Conservation (phyloP, 2,888 invertebrate genomes). For the Entomobrya multifasciata region DNA sequence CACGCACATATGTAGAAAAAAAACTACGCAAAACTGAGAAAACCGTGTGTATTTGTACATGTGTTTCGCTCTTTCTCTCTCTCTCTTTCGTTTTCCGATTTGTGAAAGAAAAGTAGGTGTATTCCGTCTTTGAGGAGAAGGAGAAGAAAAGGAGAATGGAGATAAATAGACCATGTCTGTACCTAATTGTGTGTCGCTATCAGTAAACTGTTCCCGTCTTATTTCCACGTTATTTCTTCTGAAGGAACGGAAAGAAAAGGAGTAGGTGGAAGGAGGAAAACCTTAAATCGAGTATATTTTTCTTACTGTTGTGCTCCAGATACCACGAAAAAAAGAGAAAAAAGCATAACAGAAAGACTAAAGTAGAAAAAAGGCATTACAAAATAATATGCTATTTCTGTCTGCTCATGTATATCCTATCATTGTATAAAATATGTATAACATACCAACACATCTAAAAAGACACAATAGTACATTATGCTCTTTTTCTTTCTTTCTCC, state of each 20-base stretch:
- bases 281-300: conserved; percentile 66
- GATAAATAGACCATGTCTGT: conserved; percentile 78
- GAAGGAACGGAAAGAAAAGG: conserved; percentile 17
- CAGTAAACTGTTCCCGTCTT: conserved; percentile 74
- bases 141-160: conserved; percentile 70
- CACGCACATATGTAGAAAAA: too few species aligned
- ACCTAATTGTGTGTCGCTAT: conserved; percentile 77
- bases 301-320: conserved; percentile 53
- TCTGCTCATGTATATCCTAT: too few species aligned
- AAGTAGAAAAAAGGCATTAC: conserved; percentile 18
- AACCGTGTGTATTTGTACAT: conserved; percentile 1
- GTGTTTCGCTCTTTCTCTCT: conserved; percentile 18
- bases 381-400: conserved; percentile 13
- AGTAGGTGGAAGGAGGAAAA: not conserved
- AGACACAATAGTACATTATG: not conserved
- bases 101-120: not conserved
- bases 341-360: conserved; percentile 24
- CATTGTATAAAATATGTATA: not conserved
- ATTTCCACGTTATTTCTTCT: conserved; percentile 59
- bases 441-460: not conserved
- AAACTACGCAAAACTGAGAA: too few species aligned
- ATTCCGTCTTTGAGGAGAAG: not conserved
- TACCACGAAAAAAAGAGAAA: conserved; percentile 25
- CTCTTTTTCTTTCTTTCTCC: not conserved
- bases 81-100: not conserved